Base-by-base conservation (phyloP, 2,113 vertebrate genomes). In the Macquaria ambigua region DNA sequence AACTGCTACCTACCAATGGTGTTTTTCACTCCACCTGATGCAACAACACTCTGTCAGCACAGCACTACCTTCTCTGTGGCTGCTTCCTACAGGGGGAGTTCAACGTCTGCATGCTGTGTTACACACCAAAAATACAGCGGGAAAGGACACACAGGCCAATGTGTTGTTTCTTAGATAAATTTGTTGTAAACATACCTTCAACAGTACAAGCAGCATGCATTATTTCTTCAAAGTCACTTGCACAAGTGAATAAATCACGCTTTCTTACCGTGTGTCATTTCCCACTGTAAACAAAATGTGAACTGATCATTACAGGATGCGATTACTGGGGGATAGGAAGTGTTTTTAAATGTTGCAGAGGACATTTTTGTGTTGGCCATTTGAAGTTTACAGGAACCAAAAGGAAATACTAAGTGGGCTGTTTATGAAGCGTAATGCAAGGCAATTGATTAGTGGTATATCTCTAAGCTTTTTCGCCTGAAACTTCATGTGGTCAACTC, bases 401-500 rank as follows among this genome's bases (percentile, higher is more conserved):
- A 87, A 87, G 11, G 8, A 63, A 77, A 56, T 11, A 7, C 3
- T 12, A 59, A 82, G 8, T 7, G 0, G 11, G 16, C 25, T 80
- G 9, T 66, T 74, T n/a, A 39, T 62, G 10, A 79, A 67, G 3
- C 7, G 0, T 16, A 28, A 77, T 70, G 23, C 28, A 37, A 48
- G 0, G 0, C 43, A 77, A 43, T 48, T 7, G 1, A 31, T 21
- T 15, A 5, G 18, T 48, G 7, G 8, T 59, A 20, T 48, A 5
- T 28, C 5, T 46, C 2, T 14, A 31, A 46, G 15, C 3, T 8
- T 61, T 37, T 71, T 37, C 5, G 63, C 68, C 34, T 58, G 10
- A 87, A 88, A 87, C 93, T 93, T 95, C 83, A 81, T 41, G 67
- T 83, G 68, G 74, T 89, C 90, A 80, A 84, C 87, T 39, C 43